phyloP scores from a whole-genome alignment of 2,888 invertebrate genomes.

The Margaritifera margaritifera region DNA sequence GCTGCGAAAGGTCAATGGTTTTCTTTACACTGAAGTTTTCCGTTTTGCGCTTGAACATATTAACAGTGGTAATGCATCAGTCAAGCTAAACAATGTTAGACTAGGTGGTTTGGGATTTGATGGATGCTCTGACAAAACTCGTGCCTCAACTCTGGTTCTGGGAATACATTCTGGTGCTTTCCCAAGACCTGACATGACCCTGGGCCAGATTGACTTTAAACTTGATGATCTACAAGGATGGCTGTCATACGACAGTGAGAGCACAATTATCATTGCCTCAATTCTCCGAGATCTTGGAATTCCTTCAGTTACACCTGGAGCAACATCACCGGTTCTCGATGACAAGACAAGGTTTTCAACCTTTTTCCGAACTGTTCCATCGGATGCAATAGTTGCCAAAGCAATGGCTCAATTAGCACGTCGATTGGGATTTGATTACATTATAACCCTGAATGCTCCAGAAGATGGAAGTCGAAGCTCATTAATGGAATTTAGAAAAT shows the following conservation, averaged over 20 bases:
- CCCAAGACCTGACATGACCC: conserved; percentile 29
- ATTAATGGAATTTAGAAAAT: conserved; percentile 43
- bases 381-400: conserved; percentile 49
- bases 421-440: conserved; percentile 56
- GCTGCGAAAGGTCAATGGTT: conserved; percentile 53
- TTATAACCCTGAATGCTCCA: conserved; percentile 61
- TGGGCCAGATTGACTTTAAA: conserved; percentile 24
- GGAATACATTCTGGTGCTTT: conserved; percentile 50
- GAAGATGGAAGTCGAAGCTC: conserved; percentile 52
- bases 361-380: conserved; percentile 65
- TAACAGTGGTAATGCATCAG: conserved; percentile 47
- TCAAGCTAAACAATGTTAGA: conserved; percentile 45
- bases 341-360: conserved; percentile 52
- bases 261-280: conserved; percentile 55
- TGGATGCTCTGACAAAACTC: conserved; percentile 56
- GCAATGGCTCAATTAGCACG: conserved; percentile 60
- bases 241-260: conserved; percentile 60
- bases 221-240: conserved; percentile 47
- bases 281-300: conserved; percentile 70
- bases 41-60: conserved; percentile 57
- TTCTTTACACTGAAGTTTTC: conserved; percentile 64
- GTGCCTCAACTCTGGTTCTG: conserved; percentile 55
- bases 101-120: conserved; percentile 66
- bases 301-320: conserved; percentile 72
- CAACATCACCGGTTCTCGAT: conserved; percentile 54